phyloP scores from a whole-genome alignment of 2,113 vertebrate species.

The Panthera tigris region DNA sequence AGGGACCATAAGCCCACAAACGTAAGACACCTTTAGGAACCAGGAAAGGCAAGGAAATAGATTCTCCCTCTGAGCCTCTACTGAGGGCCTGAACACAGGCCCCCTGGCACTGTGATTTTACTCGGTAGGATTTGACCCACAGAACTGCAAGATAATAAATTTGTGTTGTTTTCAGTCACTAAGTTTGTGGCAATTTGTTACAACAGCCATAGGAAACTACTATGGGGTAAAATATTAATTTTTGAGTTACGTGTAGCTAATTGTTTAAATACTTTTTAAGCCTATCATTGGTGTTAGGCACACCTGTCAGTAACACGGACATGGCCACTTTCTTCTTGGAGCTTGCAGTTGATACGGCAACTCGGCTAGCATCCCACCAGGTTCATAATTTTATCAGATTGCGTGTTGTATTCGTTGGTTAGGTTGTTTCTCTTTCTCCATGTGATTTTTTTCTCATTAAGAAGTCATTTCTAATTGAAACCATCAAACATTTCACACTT shows the following conservation, averaged over 20 bases:
- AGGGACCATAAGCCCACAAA: not conserved
- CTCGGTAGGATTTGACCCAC: not conserved
- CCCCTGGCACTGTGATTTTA: not conserved
- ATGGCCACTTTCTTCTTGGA: not conserved
- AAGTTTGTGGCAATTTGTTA: not conserved
- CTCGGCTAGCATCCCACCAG: too few species aligned
- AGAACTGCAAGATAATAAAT: not conserved
- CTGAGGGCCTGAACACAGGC: not conserved
- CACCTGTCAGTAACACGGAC: not conserved
- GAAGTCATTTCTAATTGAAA: not conserved
- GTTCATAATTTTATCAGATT: not conserved
- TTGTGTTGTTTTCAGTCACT: not conserved
- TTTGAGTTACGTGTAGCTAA: not conserved
- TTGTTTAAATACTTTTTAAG: not conserved
- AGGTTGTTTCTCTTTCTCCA: not conserved
- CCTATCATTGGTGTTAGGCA: not conserved
- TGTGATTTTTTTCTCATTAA: not conserved
- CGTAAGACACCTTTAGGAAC: too few species aligned
- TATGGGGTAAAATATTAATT: not conserved
- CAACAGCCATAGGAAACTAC: not conserved
- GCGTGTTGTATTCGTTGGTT: not conserved
- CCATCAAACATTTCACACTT: not conserved
- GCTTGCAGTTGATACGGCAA: not conserved
- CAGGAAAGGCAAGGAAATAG: not conserved
- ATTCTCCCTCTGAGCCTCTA: not conserved